Evolutionary conservation across 2,797 vertebrate species (phyloP).

Genomic region (Coregonus suidteri): DNA sequence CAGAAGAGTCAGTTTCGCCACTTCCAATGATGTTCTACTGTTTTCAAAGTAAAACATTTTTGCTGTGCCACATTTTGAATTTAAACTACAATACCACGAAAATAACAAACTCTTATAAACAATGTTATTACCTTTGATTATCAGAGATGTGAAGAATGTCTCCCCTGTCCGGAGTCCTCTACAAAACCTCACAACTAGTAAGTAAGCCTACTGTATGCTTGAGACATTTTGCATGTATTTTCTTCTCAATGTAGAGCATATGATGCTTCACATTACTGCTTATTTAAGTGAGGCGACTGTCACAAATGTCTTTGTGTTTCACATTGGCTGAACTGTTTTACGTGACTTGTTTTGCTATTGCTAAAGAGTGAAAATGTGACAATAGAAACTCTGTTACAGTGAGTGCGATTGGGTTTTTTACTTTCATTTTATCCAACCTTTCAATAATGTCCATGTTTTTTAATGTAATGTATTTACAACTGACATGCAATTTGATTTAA

Average conservation of each 20-base stretch:
- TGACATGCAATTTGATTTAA: slow-evolving; percentile 16
- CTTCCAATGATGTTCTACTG: slow-evolving; percentile 73
- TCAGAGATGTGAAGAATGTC: slow-evolving; percentile 69
- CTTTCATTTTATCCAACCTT: background rate
- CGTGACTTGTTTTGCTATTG: background rate
- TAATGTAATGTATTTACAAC: slow-evolving; percentile 27
- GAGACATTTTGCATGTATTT: background rate
- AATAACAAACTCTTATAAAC: background rate
- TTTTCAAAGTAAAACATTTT: slow-evolving; percentile 70
- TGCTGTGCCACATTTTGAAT: background rate
- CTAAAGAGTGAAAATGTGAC: background rate
- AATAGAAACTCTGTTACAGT: background rate
- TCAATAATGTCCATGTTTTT: background rate
- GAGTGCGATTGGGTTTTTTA: background rate
- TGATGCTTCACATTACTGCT: background rate
- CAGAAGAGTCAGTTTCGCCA: slow-evolving; percentile 80
- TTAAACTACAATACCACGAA: background rate
- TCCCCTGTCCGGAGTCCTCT: slow-evolving; percentile 59
- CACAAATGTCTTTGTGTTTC: background rate
- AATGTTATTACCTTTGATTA: slow-evolving; percentile 19
- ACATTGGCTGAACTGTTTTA: background rate
- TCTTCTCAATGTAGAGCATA: background rate
- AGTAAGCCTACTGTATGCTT: slow-evolving; percentile 29
- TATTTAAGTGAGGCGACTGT: background rate
- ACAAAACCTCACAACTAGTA: slow-evolving; percentile 58